Base-by-base conservation (phyloP, 2,113 vertebrate species). In the Brachyistius frenatus region DNA sequence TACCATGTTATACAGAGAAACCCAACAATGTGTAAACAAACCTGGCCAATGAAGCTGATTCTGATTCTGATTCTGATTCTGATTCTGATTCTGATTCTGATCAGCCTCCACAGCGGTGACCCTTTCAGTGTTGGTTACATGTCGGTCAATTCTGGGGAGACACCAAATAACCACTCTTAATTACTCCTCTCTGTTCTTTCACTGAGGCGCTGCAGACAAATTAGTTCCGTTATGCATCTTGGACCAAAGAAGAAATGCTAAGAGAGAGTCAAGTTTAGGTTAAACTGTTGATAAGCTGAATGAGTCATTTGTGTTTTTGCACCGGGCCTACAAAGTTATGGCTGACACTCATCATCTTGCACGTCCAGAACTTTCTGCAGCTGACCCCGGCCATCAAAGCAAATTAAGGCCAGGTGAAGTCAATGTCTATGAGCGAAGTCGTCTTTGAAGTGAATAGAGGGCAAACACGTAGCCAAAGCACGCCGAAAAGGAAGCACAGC, bases 141-240 rank as follows among this genome's bases (percentile, higher is more conserved):
- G 58, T 69, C 8, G 0, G 62, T 61, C 71, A 80, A 32, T 47
- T 58, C 50, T 57, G 23, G 31, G 14, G 16, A 10, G 53, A 53
- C 66, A 80, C 5, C 50, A 66, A 58, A 54, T 64, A 75, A 53
- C 78, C 31, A 63, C 61, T 68, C 67, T 80, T 76, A 75, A 89
- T 60, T 68, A 80, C 65, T 65, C n/a, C 53, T 60, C 50, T 65
- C 64, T 76, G 57, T 23, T 75, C 39, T 73, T 64, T 56, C 32
- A 68, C 76, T 37, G 37, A n/a, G 11, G 41, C 15, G 33, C 58
- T 32, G 55, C 64, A 83, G 77, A 67, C 41, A 72, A 60, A 78
- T 65, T 32, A 67, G 39, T 69, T 35, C 44, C 44, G 5, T 50
- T 73, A 53, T 63, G 46, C 56, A 82, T 77, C 61, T 10, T 6